Percentiles rank a stretch among this genome's conserved stretches.
phyloP scores from a whole-genome alignment of 2,888 invertebrate species.

The Serrognathus titanus region DNA sequence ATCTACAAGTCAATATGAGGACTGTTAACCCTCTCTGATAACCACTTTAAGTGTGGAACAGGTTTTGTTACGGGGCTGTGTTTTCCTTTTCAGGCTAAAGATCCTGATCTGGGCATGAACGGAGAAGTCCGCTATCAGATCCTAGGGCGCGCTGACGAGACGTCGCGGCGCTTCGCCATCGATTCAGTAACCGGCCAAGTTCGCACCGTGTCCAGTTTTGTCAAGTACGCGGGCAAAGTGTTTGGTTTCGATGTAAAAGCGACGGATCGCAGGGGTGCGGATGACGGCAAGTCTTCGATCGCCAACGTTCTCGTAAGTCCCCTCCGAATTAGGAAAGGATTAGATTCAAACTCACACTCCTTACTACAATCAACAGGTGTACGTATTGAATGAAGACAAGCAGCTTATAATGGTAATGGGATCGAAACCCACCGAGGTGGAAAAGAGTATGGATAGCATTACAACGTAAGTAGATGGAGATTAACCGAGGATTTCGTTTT shows the following conservation, averaged over 20 bases:
- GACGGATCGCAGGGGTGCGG: constrained; percentile 75
- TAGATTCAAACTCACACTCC: neutral
- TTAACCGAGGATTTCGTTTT: neutral
- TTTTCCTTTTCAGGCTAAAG: constrained; percentile 58
- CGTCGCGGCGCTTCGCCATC: constrained; percentile 71
- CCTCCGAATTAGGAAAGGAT: neutral
- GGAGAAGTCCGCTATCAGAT: constrained; percentile 79
- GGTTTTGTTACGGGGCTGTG: too few species aligned
- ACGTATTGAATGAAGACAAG: constrained; percentile 76
- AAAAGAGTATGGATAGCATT: constrained; percentile 67
- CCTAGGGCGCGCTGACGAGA: constrained; percentile 61
- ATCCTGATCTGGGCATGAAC: constrained; percentile 72
- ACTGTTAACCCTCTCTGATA: too few species aligned
- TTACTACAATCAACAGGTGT: constrained; percentile 56
- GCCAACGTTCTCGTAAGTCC: constrained; percentile 79
- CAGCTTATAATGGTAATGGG: constrained; percentile 77
- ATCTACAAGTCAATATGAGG: too few species aligned
- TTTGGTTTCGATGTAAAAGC: constrained; percentile 87
- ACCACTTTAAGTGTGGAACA: too few species aligned
- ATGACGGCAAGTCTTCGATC: constrained; percentile 78
- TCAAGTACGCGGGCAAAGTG: constrained; percentile 68
- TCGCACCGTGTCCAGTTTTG: constrained; percentile 66
- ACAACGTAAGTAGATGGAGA: constrained; percentile 52
- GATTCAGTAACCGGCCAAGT: constrained; percentile 75
- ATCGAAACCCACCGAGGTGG: constrained; percentile 72